Evolutionary conservation across 2,888 invertebrate species (phyloP).

Genomic region (Ctena decussata): DNA sequence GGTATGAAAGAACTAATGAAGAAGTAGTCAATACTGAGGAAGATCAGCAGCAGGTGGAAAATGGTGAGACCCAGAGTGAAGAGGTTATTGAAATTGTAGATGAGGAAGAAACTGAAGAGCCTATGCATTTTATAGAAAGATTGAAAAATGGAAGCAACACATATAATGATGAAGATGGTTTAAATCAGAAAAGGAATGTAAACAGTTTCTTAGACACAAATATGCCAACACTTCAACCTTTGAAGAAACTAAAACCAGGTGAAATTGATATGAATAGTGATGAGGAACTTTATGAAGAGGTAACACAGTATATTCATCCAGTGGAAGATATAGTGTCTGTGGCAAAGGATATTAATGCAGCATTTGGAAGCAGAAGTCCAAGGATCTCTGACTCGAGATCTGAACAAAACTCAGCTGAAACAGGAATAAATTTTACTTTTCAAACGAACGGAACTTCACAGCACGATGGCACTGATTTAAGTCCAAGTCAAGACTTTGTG

Average conservation of each 20-base stretch:
- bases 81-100: constrained; percentile 14
- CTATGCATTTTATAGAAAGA: constrained; percentile 58
- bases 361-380: constrained; percentile 59
- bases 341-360: constrained; percentile 59
- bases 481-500: constrained; percentile 34
- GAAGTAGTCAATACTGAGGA: neutral
- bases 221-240: constrained; percentile 53
- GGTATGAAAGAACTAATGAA: neutral
- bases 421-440: neutral
- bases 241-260: constrained; percentile 35
- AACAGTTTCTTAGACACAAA: constrained; percentile 11
- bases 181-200: constrained; percentile 27
- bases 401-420: neutral
- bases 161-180: neutral
- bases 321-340: constrained; percentile 51
- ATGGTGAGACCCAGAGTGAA: constrained; percentile 13
- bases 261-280: neutral
- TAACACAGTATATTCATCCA: constrained; percentile 44
- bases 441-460: neutral
- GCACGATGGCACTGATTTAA: neutral
- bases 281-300: constrained; percentile 18
- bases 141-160: constrained; percentile 28
- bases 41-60: neutral
- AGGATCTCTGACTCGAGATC: neutral
- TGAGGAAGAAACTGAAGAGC: constrained; percentile 55